Conservation (phyloP, 2,797 vertebrate species). For the Harpagifer antarcticus region DNA sequence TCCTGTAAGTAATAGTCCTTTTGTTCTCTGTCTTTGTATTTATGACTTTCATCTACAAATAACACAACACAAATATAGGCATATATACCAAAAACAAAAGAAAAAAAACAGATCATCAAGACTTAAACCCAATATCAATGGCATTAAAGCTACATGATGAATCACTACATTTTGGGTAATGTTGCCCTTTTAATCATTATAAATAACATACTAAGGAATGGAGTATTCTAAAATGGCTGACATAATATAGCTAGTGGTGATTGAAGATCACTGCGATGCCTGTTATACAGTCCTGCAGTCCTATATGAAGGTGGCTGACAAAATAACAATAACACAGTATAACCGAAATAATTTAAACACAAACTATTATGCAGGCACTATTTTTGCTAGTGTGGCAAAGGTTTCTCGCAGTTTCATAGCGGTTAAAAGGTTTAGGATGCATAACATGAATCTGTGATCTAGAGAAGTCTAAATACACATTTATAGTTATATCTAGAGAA, state of each 20-base stretch:
- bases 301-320: fast-evolving
- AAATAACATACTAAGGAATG: not conserved
- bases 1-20: not conserved
- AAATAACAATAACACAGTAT: fast-evolving
- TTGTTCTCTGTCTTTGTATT: not conserved
- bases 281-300: too few species aligned
- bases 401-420: too few species aligned
- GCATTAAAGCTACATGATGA: fast-evolving
- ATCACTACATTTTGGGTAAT: not conserved
- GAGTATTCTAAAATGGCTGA: slow-evolving; percentile 42
- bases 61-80: not conserved
- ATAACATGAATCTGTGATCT: fast-evolving
- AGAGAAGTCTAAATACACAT: not conserved
- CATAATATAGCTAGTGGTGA: not conserved
- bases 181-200: not conserved
- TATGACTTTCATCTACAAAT: too few species aligned
- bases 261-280: not conserved
- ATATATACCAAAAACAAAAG: not conserved
- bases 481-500: fast-evolving
- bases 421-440: not conserved
- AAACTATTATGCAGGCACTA: not conserved
- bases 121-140: not conserved
- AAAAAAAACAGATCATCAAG: not conserved
- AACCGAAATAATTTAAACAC: not conserved
- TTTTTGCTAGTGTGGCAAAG: too few species aligned